Conservation (phyloP, 64 coral and sea anemone genomes). For the Porites australiensis region DNA sequence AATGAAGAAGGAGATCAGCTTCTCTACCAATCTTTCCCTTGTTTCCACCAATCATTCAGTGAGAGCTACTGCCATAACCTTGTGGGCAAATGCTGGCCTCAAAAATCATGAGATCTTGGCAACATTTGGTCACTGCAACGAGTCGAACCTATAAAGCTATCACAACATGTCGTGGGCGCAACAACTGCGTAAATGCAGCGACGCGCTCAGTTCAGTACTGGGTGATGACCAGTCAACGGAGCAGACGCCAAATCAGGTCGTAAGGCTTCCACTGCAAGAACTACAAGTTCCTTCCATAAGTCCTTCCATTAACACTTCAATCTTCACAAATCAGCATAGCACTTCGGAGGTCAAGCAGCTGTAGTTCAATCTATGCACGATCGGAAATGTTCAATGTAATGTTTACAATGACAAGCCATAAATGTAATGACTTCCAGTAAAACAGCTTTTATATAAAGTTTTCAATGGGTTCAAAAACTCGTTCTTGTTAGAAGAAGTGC, state of each 20-base stretch:
- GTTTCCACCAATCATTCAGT: slow-evolving; percentile 44
- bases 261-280: neutral
- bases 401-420: neutral
- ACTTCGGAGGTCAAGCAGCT: neutral
- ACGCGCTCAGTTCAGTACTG: slow-evolving; percentile 15
- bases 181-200: slow-evolving; percentile 49
- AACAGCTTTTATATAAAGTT: slow-evolving; percentile 8
- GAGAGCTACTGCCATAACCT: slow-evolving; percentile 52
- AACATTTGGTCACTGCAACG: slow-evolving; percentile 26
- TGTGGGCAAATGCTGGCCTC: slow-evolving; percentile 57
- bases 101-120: slow-evolving; percentile 47
- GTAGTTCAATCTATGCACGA: slow-evolving; percentile 1
- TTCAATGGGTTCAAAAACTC: neutral
- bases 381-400: slow-evolving; percentile 9
- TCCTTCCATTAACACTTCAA: neutral
- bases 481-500: neutral
- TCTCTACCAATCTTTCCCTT: slow-evolving; percentile 16
- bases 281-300: neutral
- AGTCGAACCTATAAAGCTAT: slow-evolving; percentile 31
- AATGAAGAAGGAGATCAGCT: slow-evolving; percentile 54
- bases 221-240: neutral
- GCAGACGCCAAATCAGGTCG: neutral
- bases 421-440: neutral
- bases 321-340: neutral
- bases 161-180: neutral